A percentile compares a stretch with the other conserved stretches of the same genome.
Evolutionary conservation across 2,113 vertebrate species (phyloP).

Genomic region (Delphinapterus leucas): DNA sequence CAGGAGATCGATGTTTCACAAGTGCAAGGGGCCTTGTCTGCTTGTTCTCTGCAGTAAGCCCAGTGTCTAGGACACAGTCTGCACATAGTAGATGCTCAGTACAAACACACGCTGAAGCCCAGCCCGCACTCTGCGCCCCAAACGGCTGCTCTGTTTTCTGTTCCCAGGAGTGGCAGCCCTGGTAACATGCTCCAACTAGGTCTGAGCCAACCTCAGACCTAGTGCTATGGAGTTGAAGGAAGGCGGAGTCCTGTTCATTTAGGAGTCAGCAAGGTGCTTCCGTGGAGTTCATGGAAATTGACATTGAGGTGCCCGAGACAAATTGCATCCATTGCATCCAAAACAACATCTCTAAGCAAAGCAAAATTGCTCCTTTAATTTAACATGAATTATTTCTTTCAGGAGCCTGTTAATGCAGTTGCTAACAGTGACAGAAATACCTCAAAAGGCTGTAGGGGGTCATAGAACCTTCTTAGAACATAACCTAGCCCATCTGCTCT

Average conservation of each 20-base stretch:
- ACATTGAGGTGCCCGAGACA: neutral
- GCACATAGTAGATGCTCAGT: neutral
- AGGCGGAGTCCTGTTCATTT: neutral
- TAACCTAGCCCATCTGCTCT: neutral
- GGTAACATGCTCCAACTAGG: neutral
- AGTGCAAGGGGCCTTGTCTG: neutral
- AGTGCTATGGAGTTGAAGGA: neutral
- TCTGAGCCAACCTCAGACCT: neutral
- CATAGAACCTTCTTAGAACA: neutral
- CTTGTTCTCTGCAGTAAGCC: neutral
- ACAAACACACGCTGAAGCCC: neutral
- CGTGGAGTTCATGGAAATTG: neutral
- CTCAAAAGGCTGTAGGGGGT: neutral
- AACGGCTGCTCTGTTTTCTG: neutral
- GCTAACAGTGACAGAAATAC: neutral
- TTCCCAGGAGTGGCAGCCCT: neutral
- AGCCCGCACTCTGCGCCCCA: neutral
- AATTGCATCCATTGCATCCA: neutral
- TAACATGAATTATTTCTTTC: neutral
- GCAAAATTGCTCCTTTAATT: neutral
- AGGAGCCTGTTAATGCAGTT: neutral
- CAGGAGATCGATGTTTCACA: neutral
- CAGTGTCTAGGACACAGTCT: neutral
- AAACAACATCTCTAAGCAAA: slow-evolving; percentile 1
- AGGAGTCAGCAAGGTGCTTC: neutral